Base-by-base conservation (phyloP, 2,888 invertebrate genomes). In the Pterobdella sp. region DNA sequence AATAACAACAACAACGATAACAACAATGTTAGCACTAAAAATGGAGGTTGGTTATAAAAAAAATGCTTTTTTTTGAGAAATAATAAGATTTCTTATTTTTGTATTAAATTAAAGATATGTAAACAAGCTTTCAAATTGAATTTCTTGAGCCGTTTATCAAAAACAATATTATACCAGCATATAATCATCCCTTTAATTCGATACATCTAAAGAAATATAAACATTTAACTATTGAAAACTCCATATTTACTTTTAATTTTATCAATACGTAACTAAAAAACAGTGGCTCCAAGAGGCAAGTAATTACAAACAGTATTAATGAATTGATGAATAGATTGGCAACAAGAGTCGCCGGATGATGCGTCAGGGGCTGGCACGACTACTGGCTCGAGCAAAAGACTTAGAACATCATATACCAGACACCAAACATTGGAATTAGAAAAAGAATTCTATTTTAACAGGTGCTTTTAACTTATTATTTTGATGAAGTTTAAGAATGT, bases 391-490 rank as follows among this genome's bases (percentile, higher is more conserved):
- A 94, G 94, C 74, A 96, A 95, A 86, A 89, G 95, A 85, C 94
- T 95, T 86, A 89, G 95, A 84, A 95, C 95, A 86, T 95, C 95
- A 79, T 95, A 95, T 86, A 95, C 95, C 80, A 89, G 95, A 85
- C 94, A 94, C 88, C 95, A 96, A 88, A 95, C 95, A 74, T 88
- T 95, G 84, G 95, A 95, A 87, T 87, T 95, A 86, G 95, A 95
- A 86, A 95, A 95, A 85, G 95, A 95, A 87, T 95, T 95, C 88
- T 95, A 95, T 87, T 95, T 94, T 88, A 95, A 95, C 87, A 90
- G 94, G 85, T 96, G 95, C 88, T 89, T 96, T 2, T 29, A 10
- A 7, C n/a, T 10, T 63, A 18, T 42, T 42, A 18, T 42, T 42
- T 42, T 42, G 7, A 18, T 42, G 42, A 18, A 14, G 42, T n/a